Conservation (phyloP, 2,113 vertebrate genomes). For the Lampris incognitus region DNA sequence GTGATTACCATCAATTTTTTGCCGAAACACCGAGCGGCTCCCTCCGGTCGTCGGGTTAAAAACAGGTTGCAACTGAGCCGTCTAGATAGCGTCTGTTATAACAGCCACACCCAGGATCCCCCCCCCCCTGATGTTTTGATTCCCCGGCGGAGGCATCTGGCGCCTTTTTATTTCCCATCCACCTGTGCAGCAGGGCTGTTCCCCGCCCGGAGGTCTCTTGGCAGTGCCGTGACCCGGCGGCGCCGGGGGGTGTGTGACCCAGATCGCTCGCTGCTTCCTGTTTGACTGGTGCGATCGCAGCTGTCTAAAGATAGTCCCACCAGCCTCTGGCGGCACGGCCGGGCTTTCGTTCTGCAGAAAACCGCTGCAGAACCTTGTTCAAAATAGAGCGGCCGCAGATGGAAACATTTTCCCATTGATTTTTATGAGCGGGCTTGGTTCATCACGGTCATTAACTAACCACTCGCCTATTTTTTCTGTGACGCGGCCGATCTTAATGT, state of each 20-base stretch:
- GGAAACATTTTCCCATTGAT: too few relatives aligned
- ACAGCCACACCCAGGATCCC: background rate
- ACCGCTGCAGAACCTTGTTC: too few relatives aligned
- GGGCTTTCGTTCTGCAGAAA: too few relatives aligned
- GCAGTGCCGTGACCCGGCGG: conserved; percentile 25
- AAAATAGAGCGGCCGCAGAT: too few relatives aligned
- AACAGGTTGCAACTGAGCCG: background rate
- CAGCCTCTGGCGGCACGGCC: background rate
- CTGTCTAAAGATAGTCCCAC: background rate
- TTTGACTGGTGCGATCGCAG: conserved; percentile 23
- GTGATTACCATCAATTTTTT: background rate
- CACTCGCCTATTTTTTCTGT: too few relatives aligned
- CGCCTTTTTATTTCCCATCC: conserved; percentile 59
- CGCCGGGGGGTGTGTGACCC: conserved; percentile 4
- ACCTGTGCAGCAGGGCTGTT: conserved; percentile 16
- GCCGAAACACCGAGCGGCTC: background rate
- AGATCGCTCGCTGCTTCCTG: conserved; percentile 55
- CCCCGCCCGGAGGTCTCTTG: conserved; percentile 44
- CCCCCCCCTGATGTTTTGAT: background rate
- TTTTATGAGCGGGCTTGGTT: too few relatives aligned
- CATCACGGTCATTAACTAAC: too few relatives aligned
- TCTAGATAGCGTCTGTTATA: background rate
- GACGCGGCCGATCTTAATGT: too few relatives aligned
- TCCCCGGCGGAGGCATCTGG: conserved; percentile 18
- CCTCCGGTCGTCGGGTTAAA: background rate